phyloP scores from a whole-genome alignment of 2,888 invertebrate genomes.

The Cryptocephalus moraei region DNA sequence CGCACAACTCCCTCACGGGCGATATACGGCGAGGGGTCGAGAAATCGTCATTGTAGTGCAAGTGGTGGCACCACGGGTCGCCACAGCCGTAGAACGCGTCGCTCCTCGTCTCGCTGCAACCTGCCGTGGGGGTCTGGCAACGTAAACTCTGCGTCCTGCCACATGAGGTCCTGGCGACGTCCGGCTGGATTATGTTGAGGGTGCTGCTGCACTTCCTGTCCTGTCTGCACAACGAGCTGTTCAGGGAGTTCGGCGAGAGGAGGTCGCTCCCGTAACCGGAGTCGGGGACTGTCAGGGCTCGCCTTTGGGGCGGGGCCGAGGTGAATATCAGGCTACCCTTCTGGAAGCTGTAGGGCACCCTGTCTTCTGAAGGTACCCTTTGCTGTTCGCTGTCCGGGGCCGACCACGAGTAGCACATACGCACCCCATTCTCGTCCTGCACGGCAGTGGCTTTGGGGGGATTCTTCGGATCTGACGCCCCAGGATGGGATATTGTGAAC shows the following conservation, averaged over 20 bases:
- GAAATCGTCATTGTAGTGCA: constrained; percentile 26
- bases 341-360: constrained; percentile 36
- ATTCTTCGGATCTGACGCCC: constrained; percentile 33
- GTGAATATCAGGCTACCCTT: constrained; percentile 45
- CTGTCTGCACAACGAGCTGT: constrained; percentile 7
- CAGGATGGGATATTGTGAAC: constrained; percentile 48
- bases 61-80: constrained; percentile 40
- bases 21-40: constrained; percentile 25
- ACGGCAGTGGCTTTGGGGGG: constrained; percentile 34
- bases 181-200: constrained; percentile 55
- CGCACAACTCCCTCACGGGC: constrained; percentile 38
- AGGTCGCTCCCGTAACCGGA: constrained; percentile 49
- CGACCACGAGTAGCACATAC: constrained; percentile 44
- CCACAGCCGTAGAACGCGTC: constrained; percentile 33
- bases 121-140: constrained; percentile 34
- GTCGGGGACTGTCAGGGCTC: constrained; percentile 23
- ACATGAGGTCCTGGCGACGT: constrained; percentile 12
- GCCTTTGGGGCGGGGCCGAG: constrained; percentile 36
- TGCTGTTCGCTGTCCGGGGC: neutral
- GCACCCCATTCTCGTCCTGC: constrained; percentile 42
- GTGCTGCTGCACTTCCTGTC: constrained; percentile 48
- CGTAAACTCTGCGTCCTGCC: constrained; percentile 36
- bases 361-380: neutral
- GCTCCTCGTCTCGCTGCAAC: constrained; percentile 17
- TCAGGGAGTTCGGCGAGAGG: constrained; percentile 34